A percentile compares a stretch with the other conserved stretches of the same genome.
phyloP scores from a whole-genome alignment of 2,888 invertebrate species.

The Pristionchus mayeri region DNA sequence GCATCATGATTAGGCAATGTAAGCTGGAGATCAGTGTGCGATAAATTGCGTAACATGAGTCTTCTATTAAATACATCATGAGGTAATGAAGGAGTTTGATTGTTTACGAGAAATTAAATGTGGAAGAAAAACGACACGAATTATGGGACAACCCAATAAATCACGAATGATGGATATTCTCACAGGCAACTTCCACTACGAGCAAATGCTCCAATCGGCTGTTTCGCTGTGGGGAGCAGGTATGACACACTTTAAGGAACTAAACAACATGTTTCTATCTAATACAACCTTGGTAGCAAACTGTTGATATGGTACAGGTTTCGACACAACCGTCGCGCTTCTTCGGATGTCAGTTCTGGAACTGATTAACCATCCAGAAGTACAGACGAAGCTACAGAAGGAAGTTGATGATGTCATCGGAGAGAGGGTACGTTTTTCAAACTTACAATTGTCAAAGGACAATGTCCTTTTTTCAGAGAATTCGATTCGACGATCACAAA shows the following conservation, averaged over 20 bases:
- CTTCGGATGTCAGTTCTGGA: background rate
- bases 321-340: background rate
- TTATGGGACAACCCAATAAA: too few relatives aligned
- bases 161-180: background rate
- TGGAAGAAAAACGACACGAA: too few relatives aligned
- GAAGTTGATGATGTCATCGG: slow-evolving; percentile 10
- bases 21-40: too few relatives aligned
- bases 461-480: background rate
- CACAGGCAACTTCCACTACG: background rate
- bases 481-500: background rate
- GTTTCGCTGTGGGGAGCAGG: background rate
- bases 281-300: background rate
- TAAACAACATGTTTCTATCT: background rate
- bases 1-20: too few relatives aligned
- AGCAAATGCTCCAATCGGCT: slow-evolving; percentile 1
- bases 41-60: too few relatives aligned
- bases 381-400: background rate
- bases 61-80: too few relatives aligned
- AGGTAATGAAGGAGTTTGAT: too few relatives aligned
- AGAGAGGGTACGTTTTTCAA: background rate
- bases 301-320: background rate
- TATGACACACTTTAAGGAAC: background rate
- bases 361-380: background rate
- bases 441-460: background rate
- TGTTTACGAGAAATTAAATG: too few relatives aligned